phyloP scores from a whole-genome alignment of 2,888 invertebrate species.

The Scaptomyza cyrtandrae region DNA sequence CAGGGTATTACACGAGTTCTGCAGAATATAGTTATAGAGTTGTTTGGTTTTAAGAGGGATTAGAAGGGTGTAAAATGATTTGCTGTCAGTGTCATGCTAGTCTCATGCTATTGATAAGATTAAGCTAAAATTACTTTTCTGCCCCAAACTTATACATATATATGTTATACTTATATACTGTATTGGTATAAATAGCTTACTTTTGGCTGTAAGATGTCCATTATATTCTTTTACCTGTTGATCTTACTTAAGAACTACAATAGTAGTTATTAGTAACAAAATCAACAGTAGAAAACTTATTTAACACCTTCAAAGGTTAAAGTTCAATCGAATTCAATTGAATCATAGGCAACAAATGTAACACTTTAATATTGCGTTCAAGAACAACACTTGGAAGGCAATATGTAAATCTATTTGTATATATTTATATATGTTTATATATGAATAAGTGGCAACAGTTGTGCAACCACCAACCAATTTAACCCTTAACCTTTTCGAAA shows the following conservation, averaged over 20 bases:
- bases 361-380: not conserved
- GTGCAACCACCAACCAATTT: slow-evolving; percentile 13
- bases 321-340: not conserved
- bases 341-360: not conserved
- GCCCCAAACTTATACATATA: slow-evolving; percentile 7
- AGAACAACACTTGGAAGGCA: too few relatives aligned
- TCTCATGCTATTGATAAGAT: slow-evolving; percentile 22
- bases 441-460: slow-evolving; percentile 24
- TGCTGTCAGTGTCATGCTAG: slow-evolving; percentile 47
- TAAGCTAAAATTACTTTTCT: slow-evolving; percentile 40
- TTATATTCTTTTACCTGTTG: slow-evolving; percentile 5
- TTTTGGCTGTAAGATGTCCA: not conserved
- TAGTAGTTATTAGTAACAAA: not conserved
- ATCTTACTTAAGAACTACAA: not conserved
- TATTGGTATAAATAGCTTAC: slow-evolving; percentile 8
- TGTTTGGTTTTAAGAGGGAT: slow-evolving; percentile 15
- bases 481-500: slow-evolving; percentile 14
- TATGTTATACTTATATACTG: too few relatives aligned
- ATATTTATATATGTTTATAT: not conserved
- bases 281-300: not conserved
- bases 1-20: slow-evolving; percentile 24
- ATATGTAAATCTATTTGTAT: not conserved
- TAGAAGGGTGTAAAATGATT: slow-evolving; percentile 42
- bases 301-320: not conserved
- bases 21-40: not conserved